Evolutionary conservation across 2,888 invertebrate species (phyloP), one percentile per base, ranked within the genome.

Genomic region (Metalampra italica): DNA sequence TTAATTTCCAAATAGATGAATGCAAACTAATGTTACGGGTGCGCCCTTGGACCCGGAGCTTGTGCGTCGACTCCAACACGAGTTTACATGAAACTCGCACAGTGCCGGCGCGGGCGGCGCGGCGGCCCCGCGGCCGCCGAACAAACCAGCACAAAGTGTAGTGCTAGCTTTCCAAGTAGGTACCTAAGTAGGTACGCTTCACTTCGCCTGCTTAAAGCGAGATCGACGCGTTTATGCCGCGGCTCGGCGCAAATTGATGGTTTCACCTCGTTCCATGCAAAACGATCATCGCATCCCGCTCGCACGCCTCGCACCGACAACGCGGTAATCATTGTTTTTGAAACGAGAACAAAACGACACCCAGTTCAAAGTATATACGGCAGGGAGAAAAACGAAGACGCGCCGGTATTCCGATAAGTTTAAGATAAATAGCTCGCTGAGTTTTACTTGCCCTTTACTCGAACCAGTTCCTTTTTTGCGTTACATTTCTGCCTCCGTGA

Each of bases 351-450:
- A 84, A 83, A 81, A 82, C 73, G 70, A 73, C 71, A 70, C 62
- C 70, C 72, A 68, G 64, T 75, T 70, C 73, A 79, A 79, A 83
- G 79, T 82, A 78, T 81, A 80, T 76, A 75, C 68, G 68, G 71
- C 39, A 70, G 69, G 68, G 69, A 74, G 75, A 82, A 82, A 82
- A 84, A 82, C 72, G 77, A 83, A 75, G 59, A 75, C 66, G 68
- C 68, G 70, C 72, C 64, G 72, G 79, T 80, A 81, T 83, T 79
- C 77, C 77, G 84, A 87, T 86, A 86, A 82, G 70, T 82, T 82
- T 75, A 84, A 83, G 85, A 86, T 87, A 86, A 87, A 87, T 86
- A 86, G 79, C 80, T 72, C 73, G 76, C 72, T 61, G 74, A 79
- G 79, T 82, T 80, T 78, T 71, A 78, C 77, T 81, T 73, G 75